These are phyloP conservation scores for Morpho deidamia DNA, from an alignment of 2,888 invertebrate genomes.

Conservation along the genomic window DNA sequence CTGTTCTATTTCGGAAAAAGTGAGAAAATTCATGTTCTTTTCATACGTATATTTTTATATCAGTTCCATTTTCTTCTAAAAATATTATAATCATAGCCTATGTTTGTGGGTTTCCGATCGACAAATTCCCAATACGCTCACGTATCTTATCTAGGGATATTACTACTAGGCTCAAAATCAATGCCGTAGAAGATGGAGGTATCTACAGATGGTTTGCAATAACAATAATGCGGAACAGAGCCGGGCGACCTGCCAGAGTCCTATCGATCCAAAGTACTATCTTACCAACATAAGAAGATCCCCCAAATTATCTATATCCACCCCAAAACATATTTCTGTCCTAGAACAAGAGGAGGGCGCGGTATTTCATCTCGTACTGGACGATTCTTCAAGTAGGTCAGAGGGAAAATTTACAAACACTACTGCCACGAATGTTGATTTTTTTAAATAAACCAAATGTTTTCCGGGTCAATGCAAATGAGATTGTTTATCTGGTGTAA, in stretches of 20 bases:
- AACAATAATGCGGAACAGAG: slow-evolving; percentile 74
- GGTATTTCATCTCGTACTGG: slow-evolving; percentile 51
- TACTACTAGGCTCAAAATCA: slow-evolving; percentile 61
- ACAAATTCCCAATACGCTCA: slow-evolving; percentile 38
- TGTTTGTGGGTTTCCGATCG: slow-evolving; percentile 29
- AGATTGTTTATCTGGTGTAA: slow-evolving; percentile 53
- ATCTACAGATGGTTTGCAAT: slow-evolving; percentile 60
- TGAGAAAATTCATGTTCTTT: background rate
- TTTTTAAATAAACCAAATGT: slow-evolving; percentile 57
- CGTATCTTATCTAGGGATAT: slow-evolving; percentile 57
- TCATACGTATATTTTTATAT: slow-evolving; percentile 1
- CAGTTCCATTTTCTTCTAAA: slow-evolving; percentile 4
- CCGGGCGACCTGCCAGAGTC: slow-evolving; percentile 75
- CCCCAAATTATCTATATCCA: slow-evolving; percentile 49
- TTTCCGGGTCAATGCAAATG: slow-evolving; percentile 71
- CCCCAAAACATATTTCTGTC: slow-evolving; percentile 41
- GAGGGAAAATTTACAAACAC: slow-evolving; percentile 76
- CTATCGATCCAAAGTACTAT: slow-evolving; percentile 62
- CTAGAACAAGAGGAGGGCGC: slow-evolving; percentile 36
- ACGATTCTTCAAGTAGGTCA: slow-evolving; percentile 71
- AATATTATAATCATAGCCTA: background rate
- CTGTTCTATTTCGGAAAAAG: too few species aligned
- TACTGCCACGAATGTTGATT: slow-evolving; percentile 57
- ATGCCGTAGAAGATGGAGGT: slow-evolving; percentile 57
- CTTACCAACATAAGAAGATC: slow-evolving; percentile 54